A percentile compares a stretch with the other conserved stretches of the same genome.
These are phyloP conservation scores for Callyntrura sp. DNA, from an alignment of 2,888 invertebrate genomes.

Conservation along the genomic window DNA sequence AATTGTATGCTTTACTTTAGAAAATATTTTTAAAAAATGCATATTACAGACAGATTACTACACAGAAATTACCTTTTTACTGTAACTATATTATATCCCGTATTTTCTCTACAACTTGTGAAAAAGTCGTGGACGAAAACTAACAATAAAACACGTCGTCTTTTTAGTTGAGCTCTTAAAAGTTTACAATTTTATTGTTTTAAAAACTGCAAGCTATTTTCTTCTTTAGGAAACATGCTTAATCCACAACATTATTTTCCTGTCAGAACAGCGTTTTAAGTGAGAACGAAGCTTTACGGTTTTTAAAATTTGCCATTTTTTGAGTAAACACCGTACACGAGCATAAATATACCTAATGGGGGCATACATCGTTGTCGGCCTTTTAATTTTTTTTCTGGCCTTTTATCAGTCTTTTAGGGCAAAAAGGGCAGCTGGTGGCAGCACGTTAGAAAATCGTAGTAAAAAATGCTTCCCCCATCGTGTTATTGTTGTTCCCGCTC, in stretches of 20 bases:
- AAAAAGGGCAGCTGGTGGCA: slow-evolving; percentile 42
- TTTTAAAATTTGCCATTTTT: slow-evolving; percentile 12
- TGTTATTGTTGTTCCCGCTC: not conserved
- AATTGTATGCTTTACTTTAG: not conserved
- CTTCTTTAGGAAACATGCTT: too few relatives aligned
- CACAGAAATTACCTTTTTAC: too few relatives aligned
- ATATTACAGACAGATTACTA: too few relatives aligned
- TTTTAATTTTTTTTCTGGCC: slow-evolving; percentile 13
- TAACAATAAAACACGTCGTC: too few relatives aligned
- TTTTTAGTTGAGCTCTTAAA: too few relatives aligned
- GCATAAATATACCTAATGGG: too few relatives aligned
- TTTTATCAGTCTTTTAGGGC: slow-evolving; percentile 43
- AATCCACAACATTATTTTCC: too few relatives aligned
- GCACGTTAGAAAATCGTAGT: slow-evolving; percentile 38
- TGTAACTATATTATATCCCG: too few relatives aligned
- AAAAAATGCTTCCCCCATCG: not conserved
- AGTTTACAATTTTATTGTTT: too few relatives aligned
- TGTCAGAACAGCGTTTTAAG: not conserved
- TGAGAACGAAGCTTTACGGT: not conserved
- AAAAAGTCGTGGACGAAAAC: too few relatives aligned
- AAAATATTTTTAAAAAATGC: too few relatives aligned
- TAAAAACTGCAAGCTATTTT: not conserved
- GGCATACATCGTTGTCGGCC: slow-evolving; percentile 2
- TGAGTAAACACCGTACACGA: not conserved
- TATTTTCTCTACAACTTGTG: too few relatives aligned